These are phyloP conservation scores for Eupsilia transversa DNA, from an alignment of 2,888 invertebrate genomes.

Conservation along the genomic window DNA sequence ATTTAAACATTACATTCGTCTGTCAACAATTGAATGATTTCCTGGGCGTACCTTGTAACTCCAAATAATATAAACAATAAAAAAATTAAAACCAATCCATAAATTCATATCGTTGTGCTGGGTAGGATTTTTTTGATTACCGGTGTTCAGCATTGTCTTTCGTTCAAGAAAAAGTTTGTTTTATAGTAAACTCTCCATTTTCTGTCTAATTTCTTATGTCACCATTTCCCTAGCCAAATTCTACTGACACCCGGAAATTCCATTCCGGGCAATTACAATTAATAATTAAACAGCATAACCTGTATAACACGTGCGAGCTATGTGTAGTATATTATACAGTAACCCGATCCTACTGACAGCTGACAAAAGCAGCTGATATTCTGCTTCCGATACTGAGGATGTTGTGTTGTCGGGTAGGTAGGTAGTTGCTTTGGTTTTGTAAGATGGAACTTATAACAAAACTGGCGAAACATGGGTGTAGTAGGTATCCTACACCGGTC, in stretches of 20 bases:
- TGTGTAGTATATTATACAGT: slow-evolving; percentile 1
- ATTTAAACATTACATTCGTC: not conserved
- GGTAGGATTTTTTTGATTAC: not conserved
- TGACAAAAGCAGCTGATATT: slow-evolving; percentile 37
- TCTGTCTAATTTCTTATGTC: not conserved
- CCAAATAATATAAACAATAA: not conserved
- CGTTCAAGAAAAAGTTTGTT: not conserved
- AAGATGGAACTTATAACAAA: not conserved
- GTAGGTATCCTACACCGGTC: not conserved
- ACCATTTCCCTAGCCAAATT: not conserved
- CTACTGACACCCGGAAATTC: too few species aligned
- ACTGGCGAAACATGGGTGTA: not conserved
- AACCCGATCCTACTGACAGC: slow-evolving; percentile 27
- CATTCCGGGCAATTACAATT: too few species aligned
- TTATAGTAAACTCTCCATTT: too few species aligned
- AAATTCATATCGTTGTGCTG: too few species aligned
- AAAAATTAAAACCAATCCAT: not conserved
- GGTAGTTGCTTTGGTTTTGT: not conserved
- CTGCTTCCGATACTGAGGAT: slow-evolving; percentile 23
- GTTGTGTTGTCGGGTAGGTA: slow-evolving; percentile 11
- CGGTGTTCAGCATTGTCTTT: not conserved
- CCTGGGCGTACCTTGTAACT: not conserved
- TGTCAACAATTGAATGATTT: not conserved
- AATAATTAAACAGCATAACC: not conserved
- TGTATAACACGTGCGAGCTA: slow-evolving; percentile 6